phyloP scores from a whole-genome alignment of 2,113 vertebrate species.

The Hypanus sabinus region DNA sequence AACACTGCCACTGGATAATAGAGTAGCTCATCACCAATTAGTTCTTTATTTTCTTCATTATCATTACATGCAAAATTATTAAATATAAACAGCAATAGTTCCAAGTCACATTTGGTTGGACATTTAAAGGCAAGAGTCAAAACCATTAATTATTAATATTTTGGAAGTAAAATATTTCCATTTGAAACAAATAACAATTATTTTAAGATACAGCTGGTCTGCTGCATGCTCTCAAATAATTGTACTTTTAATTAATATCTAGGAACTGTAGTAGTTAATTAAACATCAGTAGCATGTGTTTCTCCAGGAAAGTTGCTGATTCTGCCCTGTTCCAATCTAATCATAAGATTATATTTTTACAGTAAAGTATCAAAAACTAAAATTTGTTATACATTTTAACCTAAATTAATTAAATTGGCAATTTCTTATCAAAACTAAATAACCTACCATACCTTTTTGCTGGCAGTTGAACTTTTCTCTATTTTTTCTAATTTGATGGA shows the following conservation, averaged over 20 bases:
- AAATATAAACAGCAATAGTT: background rate
- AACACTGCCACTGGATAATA: too few species aligned
- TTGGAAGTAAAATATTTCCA: background rate
- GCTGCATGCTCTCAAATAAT: background rate
- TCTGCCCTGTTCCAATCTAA: background rate
- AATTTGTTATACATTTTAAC: background rate
- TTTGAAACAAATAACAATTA: background rate
- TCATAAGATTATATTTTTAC: background rate
- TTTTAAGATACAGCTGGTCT: background rate
- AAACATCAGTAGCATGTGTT: background rate
- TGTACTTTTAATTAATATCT: background rate
- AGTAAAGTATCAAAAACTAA: background rate
- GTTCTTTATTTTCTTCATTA: background rate
- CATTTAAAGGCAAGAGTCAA: background rate
- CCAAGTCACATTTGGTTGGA: background rate
- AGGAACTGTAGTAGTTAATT: background rate
- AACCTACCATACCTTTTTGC: constrained; percentile 75
- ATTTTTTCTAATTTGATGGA: constrained; percentile 77
- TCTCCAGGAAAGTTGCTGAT: background rate
- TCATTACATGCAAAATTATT: background rate
- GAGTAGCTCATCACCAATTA: background rate
- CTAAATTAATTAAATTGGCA: background rate
- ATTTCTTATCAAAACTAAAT: background rate
- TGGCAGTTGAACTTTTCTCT: constrained; percentile 84
- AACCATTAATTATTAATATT: background rate